Evolutionary conservation across 2,888 invertebrate species (phyloP), one percentile per base, ranked within the genome.

Genomic region (Neocrepidodera transversa): DNA sequence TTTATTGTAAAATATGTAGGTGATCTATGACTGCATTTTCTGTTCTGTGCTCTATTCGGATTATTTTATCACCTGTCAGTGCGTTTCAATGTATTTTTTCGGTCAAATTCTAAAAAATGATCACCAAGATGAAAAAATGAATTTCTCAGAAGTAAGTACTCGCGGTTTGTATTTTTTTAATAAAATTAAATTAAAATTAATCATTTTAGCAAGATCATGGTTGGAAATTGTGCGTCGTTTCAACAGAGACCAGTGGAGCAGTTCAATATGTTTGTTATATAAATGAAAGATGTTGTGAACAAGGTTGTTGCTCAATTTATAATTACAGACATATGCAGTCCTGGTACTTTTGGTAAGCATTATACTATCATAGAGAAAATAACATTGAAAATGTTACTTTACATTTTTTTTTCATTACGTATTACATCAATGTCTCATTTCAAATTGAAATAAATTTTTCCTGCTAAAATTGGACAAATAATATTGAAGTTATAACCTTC

Each of bases 301-400:
- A 57, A 7, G 64, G 64, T 11, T 64, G 64, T 26, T 64, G 64
- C 13, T 11, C 40, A 1, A 36, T n/a, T n/a, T 42, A 50, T 35
- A 45, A 26, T 13, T 52, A 57, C 32, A 52, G 38, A 4, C 51
- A 58, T 40, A 55, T 54, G 8, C 62, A 64, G 38, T 52, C 64
- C 1, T 64, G 64, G 64, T 61, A 59, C 43, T 62, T 64, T 30
- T 64, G 64, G 64, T 64, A 58, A 61, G 45, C n/a, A n/a, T n/a
- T n/a, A n/a, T n/a, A n/a, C n/a, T n/a, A n/a, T n/a, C n/a, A n/a
- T n/a, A n/a, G n/a, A n/a, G n/a, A n/a, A n/a, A n/a, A n/a, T n/a
- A n/a, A n/a, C n/a, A n/a, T n/a, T n/a, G n/a, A n/a, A n/a, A n/a
- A n/a, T n/a, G n/a, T n/a, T n/a, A n/a, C n/a, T n/a, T n/a, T n/a